Evolutionary conservation across 2,797 vertebrate species (phyloP).

Genomic region (Mus caroli): DNA sequence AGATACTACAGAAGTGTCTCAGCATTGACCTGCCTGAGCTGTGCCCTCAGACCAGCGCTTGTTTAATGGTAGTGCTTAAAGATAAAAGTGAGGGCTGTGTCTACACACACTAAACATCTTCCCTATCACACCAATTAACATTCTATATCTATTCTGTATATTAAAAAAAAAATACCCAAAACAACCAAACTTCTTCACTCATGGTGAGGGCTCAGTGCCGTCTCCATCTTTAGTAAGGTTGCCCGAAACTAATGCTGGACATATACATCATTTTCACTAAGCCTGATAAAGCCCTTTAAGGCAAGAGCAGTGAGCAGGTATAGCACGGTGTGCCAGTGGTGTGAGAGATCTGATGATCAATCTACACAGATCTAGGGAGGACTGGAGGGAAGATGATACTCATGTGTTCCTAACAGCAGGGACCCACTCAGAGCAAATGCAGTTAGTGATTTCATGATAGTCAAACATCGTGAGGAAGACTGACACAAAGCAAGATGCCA

Average conservation of each 20-base stretch:
- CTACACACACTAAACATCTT: neutral
- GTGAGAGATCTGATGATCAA: slow-evolving; percentile 29
- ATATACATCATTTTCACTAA: neutral
- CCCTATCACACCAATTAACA: slow-evolving; percentile 23
- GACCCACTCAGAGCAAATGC: neutral
- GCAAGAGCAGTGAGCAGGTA: neutral
- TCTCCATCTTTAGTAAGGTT: slow-evolving; percentile 10
- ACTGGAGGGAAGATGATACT: neutral
- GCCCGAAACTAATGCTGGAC: neutral
- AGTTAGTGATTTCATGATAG: neutral
- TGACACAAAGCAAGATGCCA: neutral
- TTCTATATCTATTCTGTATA: neutral
- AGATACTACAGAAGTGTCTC: too few relatives aligned
- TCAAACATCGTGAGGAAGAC: neutral
- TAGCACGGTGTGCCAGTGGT: neutral
- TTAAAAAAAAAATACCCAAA: neutral
- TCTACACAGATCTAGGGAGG: slow-evolving; percentile 1
- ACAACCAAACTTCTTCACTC: neutral
- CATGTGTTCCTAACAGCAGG: neutral
- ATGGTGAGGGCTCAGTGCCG: neutral
- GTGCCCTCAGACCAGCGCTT: neutral
- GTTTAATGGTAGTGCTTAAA: neutral
- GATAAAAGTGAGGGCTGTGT: neutral
- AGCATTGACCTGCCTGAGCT: too few relatives aligned
- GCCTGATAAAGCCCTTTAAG: neutral